A percentile compares a stretch with the other conserved stretches of the same genome.
These are phyloP conservation scores for Morelia viridis DNA, from an alignment of 2,797 vertebrate species.

Conservation along the genomic window DNA sequence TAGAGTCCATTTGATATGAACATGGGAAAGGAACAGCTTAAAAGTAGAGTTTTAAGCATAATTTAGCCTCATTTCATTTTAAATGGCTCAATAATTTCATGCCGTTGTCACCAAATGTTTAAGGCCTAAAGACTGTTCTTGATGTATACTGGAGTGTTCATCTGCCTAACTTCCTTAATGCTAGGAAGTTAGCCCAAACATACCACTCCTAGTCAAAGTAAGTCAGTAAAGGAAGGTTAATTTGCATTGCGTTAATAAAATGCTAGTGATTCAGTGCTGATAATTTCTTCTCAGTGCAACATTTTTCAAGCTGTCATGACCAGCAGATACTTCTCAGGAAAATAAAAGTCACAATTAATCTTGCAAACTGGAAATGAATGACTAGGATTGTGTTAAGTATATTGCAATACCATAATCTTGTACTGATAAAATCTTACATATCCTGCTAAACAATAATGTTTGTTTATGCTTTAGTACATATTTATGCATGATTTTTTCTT, in stretches of 20 bases:
- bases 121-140: neutral
- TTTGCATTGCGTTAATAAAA: neutral
- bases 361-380: neutral
- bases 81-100: neutral
- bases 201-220: neutral
- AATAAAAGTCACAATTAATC: neutral
- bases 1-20: neutral
- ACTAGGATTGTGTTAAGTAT: neutral
- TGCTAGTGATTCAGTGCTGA: neutral
- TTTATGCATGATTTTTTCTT: neutral
- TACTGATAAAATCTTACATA: neutral
- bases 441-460: neutral
- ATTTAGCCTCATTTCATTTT: neutral
- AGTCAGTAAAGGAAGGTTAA: neutral
- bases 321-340: neutral
- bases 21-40: neutral
- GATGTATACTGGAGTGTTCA: neutral
- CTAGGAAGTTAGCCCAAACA: neutral
- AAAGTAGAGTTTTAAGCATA: neutral
- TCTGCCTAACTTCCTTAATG: neutral
- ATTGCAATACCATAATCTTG: neutral
- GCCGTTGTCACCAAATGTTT: neutral
- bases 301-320: neutral
- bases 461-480: neutral
- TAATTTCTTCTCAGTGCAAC: conserved; percentile 4